Evolutionary conservation across 1,140 invertebrate species (phyloP), one percentile per base, ranked within the genome.

Genomic region (Drosophila equinoxialis): DNA sequence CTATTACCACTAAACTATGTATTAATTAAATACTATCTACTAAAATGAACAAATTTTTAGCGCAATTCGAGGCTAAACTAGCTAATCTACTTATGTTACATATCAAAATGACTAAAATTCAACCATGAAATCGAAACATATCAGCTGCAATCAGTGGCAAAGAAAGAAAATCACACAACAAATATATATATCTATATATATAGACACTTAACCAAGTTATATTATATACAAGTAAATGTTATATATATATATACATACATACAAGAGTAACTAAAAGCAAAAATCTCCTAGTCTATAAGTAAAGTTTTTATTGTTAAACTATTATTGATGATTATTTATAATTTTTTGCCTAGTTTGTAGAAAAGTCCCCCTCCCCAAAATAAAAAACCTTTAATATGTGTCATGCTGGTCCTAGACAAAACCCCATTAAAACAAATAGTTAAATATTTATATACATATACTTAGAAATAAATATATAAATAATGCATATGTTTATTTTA

Each of bases 81-180:
- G 17, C 17, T 48, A 48, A 20, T 23, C 20, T 6, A 33, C 14
- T 63, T 41, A 68, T 39, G 66, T 67, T 65, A 60, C 65, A 77
- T 67, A 67, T 68, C 77, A 33, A 68, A 82, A 66, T 20, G 45
- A 62, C 37, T 62, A 74, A 76, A 30, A 74, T 23, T 64, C 76
- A 87, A 83, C 80, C 84, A 83, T 83, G 84, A 87, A 90, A 89
- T 81, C 85, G 77, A 91, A 85, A 91, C 90, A 91, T 91, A 91
- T 91, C 90, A 91, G 73, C 81, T 54, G 77, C 77, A 71, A 55
- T 37, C 26, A 62, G 55, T 65, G 30, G 74, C 69, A 74, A 74
- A 86, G 30, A 30, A 30, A 30, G 6, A 0, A 51, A 42, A 76
- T 61, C 54, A 69, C 30, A 30, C 30, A 30, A 30, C 30, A 30